Evolutionary conservation across 2,888 invertebrate species (phyloP).

Genomic region (Galeopsomyia nigrocyanea): DNA sequence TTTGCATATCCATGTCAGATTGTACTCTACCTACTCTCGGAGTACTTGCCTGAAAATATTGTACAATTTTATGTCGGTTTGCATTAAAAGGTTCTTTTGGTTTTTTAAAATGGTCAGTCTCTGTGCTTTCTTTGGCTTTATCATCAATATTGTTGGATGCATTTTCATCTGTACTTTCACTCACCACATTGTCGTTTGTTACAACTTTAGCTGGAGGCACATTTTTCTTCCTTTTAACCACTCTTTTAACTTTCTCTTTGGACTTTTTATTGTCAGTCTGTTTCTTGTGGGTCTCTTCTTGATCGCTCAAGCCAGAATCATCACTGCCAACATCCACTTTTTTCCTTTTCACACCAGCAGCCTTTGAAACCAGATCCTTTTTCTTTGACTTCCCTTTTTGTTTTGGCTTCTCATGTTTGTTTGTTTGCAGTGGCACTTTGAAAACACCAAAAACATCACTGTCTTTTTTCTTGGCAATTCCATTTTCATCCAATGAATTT

Average conservation of each 20-base stretch:
- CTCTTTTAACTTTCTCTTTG: not conserved
- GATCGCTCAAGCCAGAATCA: not conserved
- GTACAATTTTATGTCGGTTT: not conserved
- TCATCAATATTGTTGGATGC: not conserved
- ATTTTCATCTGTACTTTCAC: too few relatives aligned
- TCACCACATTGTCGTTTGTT: too few relatives aligned
- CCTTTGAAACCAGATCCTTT: not conserved
- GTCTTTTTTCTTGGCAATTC: not conserved
- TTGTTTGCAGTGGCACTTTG: not conserved
- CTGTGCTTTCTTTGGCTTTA: not conserved
- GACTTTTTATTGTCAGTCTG: not conserved
- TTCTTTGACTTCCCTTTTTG: not conserved
- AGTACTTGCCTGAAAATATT: constrained; percentile 18
- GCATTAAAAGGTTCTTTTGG: not conserved
- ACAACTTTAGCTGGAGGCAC: too few relatives aligned
- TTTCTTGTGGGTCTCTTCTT: not conserved
- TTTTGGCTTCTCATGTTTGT: not conserved
- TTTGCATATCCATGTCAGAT: constrained; percentile 28
- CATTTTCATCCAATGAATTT: not conserved
- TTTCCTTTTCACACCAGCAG: constrained; percentile 11
- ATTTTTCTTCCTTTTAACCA: not conserved
- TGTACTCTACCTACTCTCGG: constrained; percentile 15
- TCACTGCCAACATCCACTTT: not conserved
- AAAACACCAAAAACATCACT: not conserved
- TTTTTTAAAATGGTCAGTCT: not conserved